Conservation (phyloP, 2,888 invertebrate genomes). For the Sisyra terminalis region DNA sequence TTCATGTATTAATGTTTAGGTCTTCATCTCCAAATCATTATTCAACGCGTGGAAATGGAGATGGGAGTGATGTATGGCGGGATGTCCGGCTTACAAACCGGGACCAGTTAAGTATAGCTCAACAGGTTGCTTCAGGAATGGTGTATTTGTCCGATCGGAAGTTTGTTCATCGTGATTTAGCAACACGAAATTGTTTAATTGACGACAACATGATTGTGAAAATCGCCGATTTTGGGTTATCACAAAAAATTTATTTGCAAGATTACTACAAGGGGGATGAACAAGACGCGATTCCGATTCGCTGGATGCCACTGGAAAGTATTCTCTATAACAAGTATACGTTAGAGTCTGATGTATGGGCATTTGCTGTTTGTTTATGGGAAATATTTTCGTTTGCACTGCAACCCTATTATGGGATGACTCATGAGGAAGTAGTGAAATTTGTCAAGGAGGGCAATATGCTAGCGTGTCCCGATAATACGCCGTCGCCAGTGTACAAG, state of each 20-base stretch:
- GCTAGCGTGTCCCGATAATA: conserved; percentile 79
- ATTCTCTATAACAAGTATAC: conserved; percentile 94
- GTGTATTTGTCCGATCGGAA: conserved; percentile 84
- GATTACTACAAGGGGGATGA: conserved; percentile 94
- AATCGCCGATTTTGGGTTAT: conserved; percentile 93
- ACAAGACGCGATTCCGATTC: conserved; percentile 87
- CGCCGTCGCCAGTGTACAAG: conserved; percentile 71
- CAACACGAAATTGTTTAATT: conserved; percentile 89
- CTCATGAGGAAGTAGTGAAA: conserved; percentile 91
- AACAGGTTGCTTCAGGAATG: conserved; percentile 90
- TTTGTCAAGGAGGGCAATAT: conserved; percentile 89
- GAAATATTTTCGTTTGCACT: conserved; percentile 93
- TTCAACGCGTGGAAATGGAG: conserved; percentile 46
- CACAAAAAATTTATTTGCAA: conserved; percentile 87
- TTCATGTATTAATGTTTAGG: conserved; percentile 13
- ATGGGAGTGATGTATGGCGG: conserved; percentile 39
- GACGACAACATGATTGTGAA: conserved; percentile 89
- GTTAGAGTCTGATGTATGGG: conserved; percentile 93
- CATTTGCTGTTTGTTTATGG: conserved; percentile 92
- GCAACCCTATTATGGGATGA: conserved; percentile 94
- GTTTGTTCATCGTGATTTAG: conserved; percentile 91
- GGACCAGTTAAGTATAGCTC: conserved; percentile 70
- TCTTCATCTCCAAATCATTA: conserved; percentile 76
- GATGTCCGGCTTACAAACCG: conserved; percentile 56
- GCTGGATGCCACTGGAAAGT: conserved; percentile 97